Base-by-base conservation (phyloP, 2,797 vertebrate genomes). In the Myotis daubentonii region DNA sequence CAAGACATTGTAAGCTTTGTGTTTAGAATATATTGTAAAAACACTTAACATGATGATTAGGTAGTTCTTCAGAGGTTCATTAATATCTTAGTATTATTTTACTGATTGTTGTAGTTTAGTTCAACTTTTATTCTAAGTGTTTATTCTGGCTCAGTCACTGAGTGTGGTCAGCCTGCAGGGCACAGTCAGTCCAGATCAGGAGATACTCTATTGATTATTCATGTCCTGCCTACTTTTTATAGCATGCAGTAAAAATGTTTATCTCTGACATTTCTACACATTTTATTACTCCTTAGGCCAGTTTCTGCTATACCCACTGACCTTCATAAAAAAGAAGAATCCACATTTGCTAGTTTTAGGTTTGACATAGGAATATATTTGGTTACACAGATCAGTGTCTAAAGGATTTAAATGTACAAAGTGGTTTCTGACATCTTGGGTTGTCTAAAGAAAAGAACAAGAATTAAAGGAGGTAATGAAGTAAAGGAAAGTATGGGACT, bases 401-500 rank as follows among this genome's bases (percentile, higher is more conserved):
- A 49, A 87, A 41, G 47, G 41, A 81, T 95, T 88, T 88, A 87
- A 87, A n/a, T 66, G 13, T 33, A 57, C 23, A 92, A 65, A 93
- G 70, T 81, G 15, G 7, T 94, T 94, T 72, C 72, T 81, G 33
- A 30, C 3, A 1, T 89, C 22, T 33, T 87, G 13, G 16, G 8
- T 79, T 36, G 57, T 38, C n/a, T 10, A 41, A 88, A 57, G 62
- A 75, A 53, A 92, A 92, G 51, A 83, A 93, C 33, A 20, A 91
- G 7, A 57, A 53, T 88, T 16, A 93, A 76, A 89, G 25, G 49
- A 71, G 3, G 15, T 74, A n/a, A 93, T 65, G 23, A 89, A 93
- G 49, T 66, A 65, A 94, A 55, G 60, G 38, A 74, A 87, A 66
- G 49, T 22, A 11, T 57, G 30, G 28, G 10, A 53, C 41, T 91